Percentiles rank a stretch among this genome's conserved stretches.
phyloP scores from a whole-genome alignment of 2,797 vertebrate genomes.

The Pseudocheirus occidentalis region DNA sequence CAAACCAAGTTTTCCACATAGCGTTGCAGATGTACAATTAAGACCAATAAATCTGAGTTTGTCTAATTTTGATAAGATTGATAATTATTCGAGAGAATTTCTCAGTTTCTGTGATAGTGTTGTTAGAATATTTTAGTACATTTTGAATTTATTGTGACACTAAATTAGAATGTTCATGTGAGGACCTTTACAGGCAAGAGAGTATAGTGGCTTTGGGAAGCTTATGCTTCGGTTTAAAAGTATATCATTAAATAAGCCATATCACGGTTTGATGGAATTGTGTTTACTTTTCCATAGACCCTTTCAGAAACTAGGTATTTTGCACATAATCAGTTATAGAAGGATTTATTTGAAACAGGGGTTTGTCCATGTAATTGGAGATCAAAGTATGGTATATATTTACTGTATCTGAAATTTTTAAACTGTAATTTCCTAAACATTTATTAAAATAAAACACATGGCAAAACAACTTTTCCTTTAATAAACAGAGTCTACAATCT shows the following conservation, averaged over 20 bases:
- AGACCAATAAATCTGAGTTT: conserved; percentile 39
- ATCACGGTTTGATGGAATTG: conserved; percentile 75
- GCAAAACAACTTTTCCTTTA: conserved; percentile 81
- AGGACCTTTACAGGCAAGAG: conserved; percentile 50
- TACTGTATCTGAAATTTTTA: conserved; percentile 85
- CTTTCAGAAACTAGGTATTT: conserved; percentile 79
- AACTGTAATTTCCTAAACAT: conserved; percentile 83
- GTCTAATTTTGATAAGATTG: conserved; percentile 45
- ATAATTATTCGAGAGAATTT: conserved; percentile 53
- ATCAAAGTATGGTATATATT: conserved; percentile 79
- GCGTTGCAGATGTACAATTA: conserved; percentile 10
- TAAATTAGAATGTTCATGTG: conserved; percentile 39
- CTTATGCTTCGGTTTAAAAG: conserved; percentile 62
- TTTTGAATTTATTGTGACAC: conserved; percentile 66
- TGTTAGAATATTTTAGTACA: conserved; percentile 66
- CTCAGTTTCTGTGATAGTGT: conserved; percentile 68
- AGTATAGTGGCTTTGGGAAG: conserved; percentile 65
- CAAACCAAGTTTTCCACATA: background rate
- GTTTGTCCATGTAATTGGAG: conserved; percentile 82
- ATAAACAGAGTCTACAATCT: conserved; percentile 81
- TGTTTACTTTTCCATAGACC: conserved; percentile 69
- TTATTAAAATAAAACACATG: conserved; percentile 79
- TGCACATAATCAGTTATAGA: conserved; percentile 82
- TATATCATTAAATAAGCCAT: conserved; percentile 82
- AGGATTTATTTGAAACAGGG: conserved; percentile 80